Base-by-base conservation (phyloP, 2,797 vertebrate genomes). In the Spea hammondii region DNA sequence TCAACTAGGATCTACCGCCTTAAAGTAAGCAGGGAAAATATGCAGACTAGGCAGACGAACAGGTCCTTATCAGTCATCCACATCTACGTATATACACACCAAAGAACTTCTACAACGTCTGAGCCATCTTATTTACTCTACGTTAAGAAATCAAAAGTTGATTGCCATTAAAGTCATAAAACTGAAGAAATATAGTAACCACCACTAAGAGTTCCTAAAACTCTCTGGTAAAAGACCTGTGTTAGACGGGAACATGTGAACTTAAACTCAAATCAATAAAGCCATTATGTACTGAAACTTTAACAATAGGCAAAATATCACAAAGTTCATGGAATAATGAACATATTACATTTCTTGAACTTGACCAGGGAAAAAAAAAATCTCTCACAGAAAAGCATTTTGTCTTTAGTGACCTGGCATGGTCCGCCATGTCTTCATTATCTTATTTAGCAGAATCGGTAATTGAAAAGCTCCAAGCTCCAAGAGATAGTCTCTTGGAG, bases 1-100 rank as follows among this genome's bases (percentile, higher is more conserved):
- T 79, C 75, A 69, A 79, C 60, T 67, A 10, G 54, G 77, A 79
- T 79, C 77, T 74, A 72, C 4, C 85, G 82, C 51, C 77, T 86
- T 74, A 79, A 46, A 45, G 53, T 57, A 49, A 67, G 70, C 49
- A 32, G 59, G 32, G 64, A 76, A 83, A 78, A 57, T 79, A 79
- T 79, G 77, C 77, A 53, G 77, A 44, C 54, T 6, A 45, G 55
- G 55, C 65, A 59, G 11, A 10, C 64, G 14, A 62, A 46, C 51
- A n/a, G 64, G 55, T 32, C 65, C 77, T 79, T 79, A 79, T 79
- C 77, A 68, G n/a, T n/a, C 65, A 62, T 53, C 44, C 54, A 67
- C 71, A 79, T 73, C 77, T 74, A 73, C 62, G 55, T 47, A 69
- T 48, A 69, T 53, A 69, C 64, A 74, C 77, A 74, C 32, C 32